Evolutionary conservation across 1,140 invertebrate species (phyloP).

Genomic region (Ganaspis sp.): DNA sequence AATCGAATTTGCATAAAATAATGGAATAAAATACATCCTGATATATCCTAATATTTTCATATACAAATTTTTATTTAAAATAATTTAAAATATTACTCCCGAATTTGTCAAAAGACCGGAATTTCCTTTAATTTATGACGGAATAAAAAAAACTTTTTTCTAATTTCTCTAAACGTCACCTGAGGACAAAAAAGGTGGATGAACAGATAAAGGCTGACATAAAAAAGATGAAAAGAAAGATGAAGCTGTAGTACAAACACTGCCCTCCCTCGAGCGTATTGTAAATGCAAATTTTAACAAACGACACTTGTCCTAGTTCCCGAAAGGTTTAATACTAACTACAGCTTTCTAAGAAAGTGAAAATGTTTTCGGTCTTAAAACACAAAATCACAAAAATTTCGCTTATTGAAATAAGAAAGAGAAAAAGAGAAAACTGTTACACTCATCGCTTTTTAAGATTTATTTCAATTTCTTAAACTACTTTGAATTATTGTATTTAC

Average conservation of each 20-base stretch:
- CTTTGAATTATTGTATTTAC: too few species aligned
- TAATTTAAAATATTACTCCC: too few species aligned
- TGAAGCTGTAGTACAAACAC: neutral
- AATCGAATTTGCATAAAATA: too few species aligned
- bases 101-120: too few species aligned
- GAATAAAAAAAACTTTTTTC: neutral
- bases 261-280: neutral
- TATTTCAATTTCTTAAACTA: too few species aligned
- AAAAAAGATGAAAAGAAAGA: conserved; percentile 2
- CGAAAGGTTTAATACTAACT: neutral
- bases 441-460: neutral
- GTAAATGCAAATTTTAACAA: conserved; percentile 4
- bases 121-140: neutral
- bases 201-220: conserved; percentile 12
- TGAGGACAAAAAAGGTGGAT: neutral
- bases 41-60: too few species aligned
- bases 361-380: neutral
- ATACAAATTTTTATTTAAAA: neutral
- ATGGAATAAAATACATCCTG: too few species aligned
- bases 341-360: conserved; percentile 10
- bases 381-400: neutral
- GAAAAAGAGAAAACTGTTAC: neutral
- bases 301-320: conserved; percentile 5
- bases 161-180: neutral
- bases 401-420: neutral